A percentile compares a stretch with the other conserved stretches of the same genome.
phyloP scores from a whole-genome alignment of 2,113 vertebrate species.

The Sapayoa aenigma region DNA sequence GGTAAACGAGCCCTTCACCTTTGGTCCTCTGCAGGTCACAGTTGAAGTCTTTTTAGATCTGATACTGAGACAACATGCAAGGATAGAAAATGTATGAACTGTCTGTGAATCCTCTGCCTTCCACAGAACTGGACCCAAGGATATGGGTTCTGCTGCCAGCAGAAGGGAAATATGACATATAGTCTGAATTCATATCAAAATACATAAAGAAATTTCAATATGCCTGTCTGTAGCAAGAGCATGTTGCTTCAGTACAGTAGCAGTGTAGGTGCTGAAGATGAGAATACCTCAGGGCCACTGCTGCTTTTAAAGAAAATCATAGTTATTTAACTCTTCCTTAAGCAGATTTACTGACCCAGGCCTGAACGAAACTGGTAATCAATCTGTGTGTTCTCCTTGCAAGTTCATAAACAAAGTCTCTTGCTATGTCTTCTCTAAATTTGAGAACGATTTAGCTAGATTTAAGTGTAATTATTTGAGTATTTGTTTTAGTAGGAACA shows the following conservation, averaged over 20 bases:
- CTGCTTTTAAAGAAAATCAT: neutral
- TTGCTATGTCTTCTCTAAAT: neutral
- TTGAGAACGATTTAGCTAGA: neutral
- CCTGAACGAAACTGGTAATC: neutral
- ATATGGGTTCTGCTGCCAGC: neutral
- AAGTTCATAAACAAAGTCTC: neutral
- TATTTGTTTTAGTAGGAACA: neutral
- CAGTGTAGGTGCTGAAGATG: neutral
- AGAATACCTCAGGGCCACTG: neutral
- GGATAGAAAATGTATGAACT: neutral
- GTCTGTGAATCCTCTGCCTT: neutral
- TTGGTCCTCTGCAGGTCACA: neutral
- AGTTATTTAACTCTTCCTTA: neutral
- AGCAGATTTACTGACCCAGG: neutral
- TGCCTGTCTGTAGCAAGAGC: neutral
- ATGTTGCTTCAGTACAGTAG: neutral
- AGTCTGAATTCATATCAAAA: neutral
- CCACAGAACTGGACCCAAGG: neutral
- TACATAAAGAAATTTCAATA: neutral
- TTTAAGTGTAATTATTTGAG: neutral
- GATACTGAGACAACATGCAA: neutral
- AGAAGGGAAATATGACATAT: neutral
- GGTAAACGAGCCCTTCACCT: neutral
- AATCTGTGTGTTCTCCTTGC: neutral
- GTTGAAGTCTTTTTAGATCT: neutral